Evolutionary conservation across 2,888 invertebrate species (phyloP), one percentile per base, ranked within the genome.

Genomic region (Rutpela maculata): DNA sequence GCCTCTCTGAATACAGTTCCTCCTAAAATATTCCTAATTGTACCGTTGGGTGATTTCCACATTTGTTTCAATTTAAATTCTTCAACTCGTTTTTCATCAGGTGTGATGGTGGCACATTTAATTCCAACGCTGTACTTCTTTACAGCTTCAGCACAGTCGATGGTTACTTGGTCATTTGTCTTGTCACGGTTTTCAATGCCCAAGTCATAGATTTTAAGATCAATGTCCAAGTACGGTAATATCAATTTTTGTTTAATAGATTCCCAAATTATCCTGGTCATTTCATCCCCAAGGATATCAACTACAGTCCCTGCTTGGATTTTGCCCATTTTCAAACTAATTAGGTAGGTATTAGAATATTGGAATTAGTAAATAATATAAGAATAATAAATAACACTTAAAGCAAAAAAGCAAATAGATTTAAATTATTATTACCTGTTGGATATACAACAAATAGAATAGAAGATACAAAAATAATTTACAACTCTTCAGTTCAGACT

Each of bases 181-280:
- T 94, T 93, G 89, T 99, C 99, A 78, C 99, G 93, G 89, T 98
- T 93, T 91, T 99, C 97, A 84, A 99, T 97, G 66, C 99, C 97
- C 87, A 99, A 92, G 90, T 99, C 99, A 89, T 93, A 99, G 9
- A 95, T 94, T 88, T 99, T 97, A 75, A 99, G 90, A 89, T 99
- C 98, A 84, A 99, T 95, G 88, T 99, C 98, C 85, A 99, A 92
- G 91, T 97, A 98, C 0, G 99, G 99, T 80, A 99, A 91, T 87
- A 99, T 98, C 56, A 99, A 93, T 90, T 99, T 99, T 76, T 99
- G 94, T 90, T 99, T 99, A 86, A 99, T 99, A 55, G 96, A 93
- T 87, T 99, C 98, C 99, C 99, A 99, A 88, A 99, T 99, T 82
- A 99, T 97, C 85, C 99, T 93, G 59, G 97, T 97, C 97, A 97